Evolutionary conservation across 1,140 invertebrate species (phyloP).

Genomic region (Geopemphigus sp.): DNA sequence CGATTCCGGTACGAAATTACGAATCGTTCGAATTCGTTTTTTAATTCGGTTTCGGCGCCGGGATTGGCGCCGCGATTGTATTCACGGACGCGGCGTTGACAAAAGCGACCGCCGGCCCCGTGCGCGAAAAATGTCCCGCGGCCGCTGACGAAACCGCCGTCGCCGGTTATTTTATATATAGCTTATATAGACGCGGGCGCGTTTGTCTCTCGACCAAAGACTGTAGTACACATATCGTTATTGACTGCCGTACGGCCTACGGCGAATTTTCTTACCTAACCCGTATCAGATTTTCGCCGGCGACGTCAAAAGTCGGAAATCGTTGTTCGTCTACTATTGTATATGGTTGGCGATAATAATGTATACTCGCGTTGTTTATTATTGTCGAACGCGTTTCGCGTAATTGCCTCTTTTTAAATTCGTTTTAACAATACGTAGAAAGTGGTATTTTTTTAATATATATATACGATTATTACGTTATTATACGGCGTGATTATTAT

Average conservation of each 20-base stretch:
- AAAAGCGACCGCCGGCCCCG: not conserved
- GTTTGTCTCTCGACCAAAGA: too few relatives aligned
- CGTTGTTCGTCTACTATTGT: too few relatives aligned
- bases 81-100: too few relatives aligned
- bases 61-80: slow-evolving; percentile 37
- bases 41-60: slow-evolving; percentile 37
- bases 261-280: too few relatives aligned
- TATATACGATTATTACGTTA: too few relatives aligned
- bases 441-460: too few relatives aligned
- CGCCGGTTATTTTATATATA: not conserved
- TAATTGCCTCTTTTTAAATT: too few relatives aligned
- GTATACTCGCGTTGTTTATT: not conserved
- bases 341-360: too few relatives aligned
- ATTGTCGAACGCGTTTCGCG: not conserved
- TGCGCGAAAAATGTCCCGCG: slow-evolving; percentile 25
- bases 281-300: slow-evolving; percentile 14
- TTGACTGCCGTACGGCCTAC: not conserved
- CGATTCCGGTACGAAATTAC: slow-evolving; percentile 31
- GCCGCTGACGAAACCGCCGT: not conserved
- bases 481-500: too few relatives aligned
- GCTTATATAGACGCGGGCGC: too few relatives aligned
- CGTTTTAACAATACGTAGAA: too few relatives aligned
- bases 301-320: slow-evolving; percentile 10
- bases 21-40: slow-evolving; percentile 32
- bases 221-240: too few relatives aligned